Evolutionary conservation across 2,888 invertebrate genomes (phyloP).

Genomic region (Synanthedon myopaeformis): DNA sequence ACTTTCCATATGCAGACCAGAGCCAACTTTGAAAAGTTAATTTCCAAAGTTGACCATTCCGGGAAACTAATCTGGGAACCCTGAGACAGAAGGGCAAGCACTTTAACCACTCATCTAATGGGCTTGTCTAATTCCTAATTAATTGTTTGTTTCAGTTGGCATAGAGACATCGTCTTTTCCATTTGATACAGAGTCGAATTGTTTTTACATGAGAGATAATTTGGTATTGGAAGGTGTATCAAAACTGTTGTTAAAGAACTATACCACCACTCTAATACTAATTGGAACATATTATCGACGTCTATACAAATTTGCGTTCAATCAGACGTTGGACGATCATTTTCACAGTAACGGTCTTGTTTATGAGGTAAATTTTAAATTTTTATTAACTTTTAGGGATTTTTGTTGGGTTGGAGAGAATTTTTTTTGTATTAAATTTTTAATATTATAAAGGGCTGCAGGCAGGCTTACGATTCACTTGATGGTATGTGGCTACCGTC

Average conservation of each 20-base stretch:
- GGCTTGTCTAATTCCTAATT: no score
- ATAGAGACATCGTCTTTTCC: conserved; percentile 69
- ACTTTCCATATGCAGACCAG: no score
- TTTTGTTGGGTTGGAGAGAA: not conserved
- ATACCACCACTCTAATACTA: conserved; percentile 34
- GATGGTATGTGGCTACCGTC: no score
- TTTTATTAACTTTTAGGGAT: not conserved
- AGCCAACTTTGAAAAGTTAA: no score
- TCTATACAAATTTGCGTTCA: conserved; percentile 51
- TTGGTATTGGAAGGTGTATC: conserved; percentile 61
- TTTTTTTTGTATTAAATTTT: no score
- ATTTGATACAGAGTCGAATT: conserved; percentile 39
- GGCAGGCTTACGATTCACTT: no score
- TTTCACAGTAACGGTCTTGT: conserved; percentile 51
- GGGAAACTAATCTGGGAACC: no score
- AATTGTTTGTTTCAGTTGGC: conserved; percentile 53
- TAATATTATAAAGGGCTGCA: no score
- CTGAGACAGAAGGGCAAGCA: no score
- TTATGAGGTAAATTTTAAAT: conserved; percentile 44
- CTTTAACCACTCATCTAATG: no score
- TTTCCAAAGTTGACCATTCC: no score
- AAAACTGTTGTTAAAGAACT: conserved; percentile 47
- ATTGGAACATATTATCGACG: conserved; percentile 56
- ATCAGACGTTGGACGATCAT: conserved; percentile 38
- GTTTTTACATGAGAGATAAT: conserved; percentile 53